Evolutionary conservation across 2,888 invertebrate species (phyloP), one percentile per base, ranked within the genome.

Genomic region (Drosophila prolongata): DNA sequence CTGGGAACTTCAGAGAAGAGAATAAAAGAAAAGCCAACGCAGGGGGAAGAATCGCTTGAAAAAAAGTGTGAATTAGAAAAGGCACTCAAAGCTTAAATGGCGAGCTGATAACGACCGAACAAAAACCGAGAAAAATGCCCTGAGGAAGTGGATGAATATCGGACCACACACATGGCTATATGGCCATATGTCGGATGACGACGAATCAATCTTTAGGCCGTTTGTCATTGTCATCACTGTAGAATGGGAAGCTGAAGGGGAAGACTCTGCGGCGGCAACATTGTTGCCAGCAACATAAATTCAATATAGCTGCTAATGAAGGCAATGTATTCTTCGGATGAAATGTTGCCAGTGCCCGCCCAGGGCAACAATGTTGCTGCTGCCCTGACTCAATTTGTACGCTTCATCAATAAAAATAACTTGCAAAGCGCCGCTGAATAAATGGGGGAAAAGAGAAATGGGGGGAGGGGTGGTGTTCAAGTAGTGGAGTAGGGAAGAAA

Each of bases 51-150:
- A 56, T 46, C 38, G 57, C 57, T 46, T 10, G 58, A 34, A 68
- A 82, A 81, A 81, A 87, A 85, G 84, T 85, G 84, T 87, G 84
- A 85, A 85, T 85, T 85, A 79, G 87, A 87, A 81, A 85, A 85
- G 78, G 84, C 87, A 87, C 84, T 85, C 84, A 87, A 64, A 77
- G 84, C 87, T 75, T 87, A 85, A 85, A 85, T 85, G 79, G 77
- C 69, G 61, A 66, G 64, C 59, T 74, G 80, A 80, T 80, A 77
- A 73, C 55, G 67, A 54, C 64, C 69, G 11, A 46, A 37, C 43
- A 19, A 59, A 38, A 59, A 59, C 19, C 11, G 44, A 55, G 44
- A 75, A 46, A 40, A 64, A 56, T 46, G 19, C 35, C 56, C 46
- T 11, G 50, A 60, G 68, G 34, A 58, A 70, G 73, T 44, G 55